A percentile compares a stretch with the other conserved stretches of the same genome.
Conservation (phyloP, 2,113 vertebrate species). For the Brachypteracias leptosomus region DNA sequence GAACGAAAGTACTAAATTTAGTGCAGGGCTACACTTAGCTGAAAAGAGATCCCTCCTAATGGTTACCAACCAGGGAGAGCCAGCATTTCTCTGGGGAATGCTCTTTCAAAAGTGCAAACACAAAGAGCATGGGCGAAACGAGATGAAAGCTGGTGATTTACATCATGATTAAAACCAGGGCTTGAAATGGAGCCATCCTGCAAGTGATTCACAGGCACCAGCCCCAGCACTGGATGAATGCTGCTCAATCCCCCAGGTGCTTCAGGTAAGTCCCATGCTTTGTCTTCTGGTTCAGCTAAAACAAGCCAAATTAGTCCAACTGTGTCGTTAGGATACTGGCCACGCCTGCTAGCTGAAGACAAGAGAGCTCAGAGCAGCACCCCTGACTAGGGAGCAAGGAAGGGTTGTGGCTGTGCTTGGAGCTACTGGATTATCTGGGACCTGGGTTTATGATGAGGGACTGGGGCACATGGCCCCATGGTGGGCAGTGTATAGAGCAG, state of each 20-base stretch:
- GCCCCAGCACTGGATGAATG: neutral
- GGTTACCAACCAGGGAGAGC: neutral
- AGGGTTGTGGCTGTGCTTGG: neutral
- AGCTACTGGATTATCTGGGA: neutral
- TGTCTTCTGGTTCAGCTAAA: neutral
- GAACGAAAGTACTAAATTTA: slow-evolving; percentile 34
- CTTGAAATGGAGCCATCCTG: neutral
- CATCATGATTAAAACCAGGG: neutral
- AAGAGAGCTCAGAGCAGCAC: too few species aligned
- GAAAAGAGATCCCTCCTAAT: slow-evolving; percentile 37
- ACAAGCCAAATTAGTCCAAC: neutral
- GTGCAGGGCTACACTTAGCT: slow-evolving; percentile 39
- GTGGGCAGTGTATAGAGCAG: neutral
- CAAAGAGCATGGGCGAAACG: neutral
- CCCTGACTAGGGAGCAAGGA: neutral
- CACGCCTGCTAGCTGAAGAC: neutral
- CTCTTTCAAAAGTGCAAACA: slow-evolving; percentile 20
- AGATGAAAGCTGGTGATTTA: slow-evolving; percentile 32
- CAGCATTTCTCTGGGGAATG: slow-evolving; percentile 19
- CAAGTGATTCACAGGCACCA: neutral
- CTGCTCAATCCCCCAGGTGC: neutral
- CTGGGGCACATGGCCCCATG: too few species aligned
- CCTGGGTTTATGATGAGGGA: neutral
- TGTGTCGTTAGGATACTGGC: neutral
- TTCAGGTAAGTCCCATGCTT: slow-evolving; percentile 25